phyloP scores from a whole-genome alignment of 2,888 invertebrate species.

The Plagiodera versicolora region DNA sequence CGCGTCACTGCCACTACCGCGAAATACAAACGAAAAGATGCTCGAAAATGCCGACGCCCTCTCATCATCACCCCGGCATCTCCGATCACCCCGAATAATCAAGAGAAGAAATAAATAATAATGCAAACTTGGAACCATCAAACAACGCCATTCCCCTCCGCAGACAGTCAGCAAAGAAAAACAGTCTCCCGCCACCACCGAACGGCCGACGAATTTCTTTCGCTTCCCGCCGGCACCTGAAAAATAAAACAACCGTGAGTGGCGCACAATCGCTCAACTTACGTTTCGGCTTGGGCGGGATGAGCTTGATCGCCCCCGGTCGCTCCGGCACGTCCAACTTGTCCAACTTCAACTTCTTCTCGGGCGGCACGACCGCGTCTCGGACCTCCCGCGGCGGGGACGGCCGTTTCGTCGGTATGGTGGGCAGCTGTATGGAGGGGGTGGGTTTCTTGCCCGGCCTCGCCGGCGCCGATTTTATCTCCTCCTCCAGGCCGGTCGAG shows the following conservation, averaged over 20 bases:
- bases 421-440: slow-evolving; percentile 53
- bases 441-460: slow-evolving; percentile 66
- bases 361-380: slow-evolving; percentile 59
- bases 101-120: slow-evolving; percentile 28
- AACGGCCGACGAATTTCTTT: slow-evolving; percentile 33
- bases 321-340: slow-evolving; percentile 62
- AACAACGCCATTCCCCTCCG: slow-evolving; percentile 33
- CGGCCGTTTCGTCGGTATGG: slow-evolving; percentile 50
- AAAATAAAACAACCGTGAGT: slow-evolving; percentile 43
- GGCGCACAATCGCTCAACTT: slow-evolving; percentile 60
- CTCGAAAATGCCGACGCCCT: slow-evolving; percentile 25
- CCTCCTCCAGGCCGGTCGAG: slow-evolving; percentile 87
- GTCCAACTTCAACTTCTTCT: slow-evolving; percentile 76
- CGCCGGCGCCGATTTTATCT: slow-evolving; percentile 82
- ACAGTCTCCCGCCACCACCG: slow-evolving; percentile 37
- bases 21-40: slow-evolving; percentile 13
- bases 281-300: slow-evolving; percentile 89
- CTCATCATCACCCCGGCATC: no score
- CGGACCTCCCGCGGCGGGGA: slow-evolving; percentile 48
- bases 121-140: slow-evolving; percentile 28
- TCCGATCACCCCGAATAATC: slow-evolving; percentile 26
- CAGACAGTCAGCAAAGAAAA: slow-evolving; percentile 36
- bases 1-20: slow-evolving; percentile 22
- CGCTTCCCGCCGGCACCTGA: slow-evolving; percentile 38
- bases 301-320: slow-evolving; percentile 82